Conservation (phyloP, 2,888 invertebrate species). For the Tenthredo distinguenda region DNA sequence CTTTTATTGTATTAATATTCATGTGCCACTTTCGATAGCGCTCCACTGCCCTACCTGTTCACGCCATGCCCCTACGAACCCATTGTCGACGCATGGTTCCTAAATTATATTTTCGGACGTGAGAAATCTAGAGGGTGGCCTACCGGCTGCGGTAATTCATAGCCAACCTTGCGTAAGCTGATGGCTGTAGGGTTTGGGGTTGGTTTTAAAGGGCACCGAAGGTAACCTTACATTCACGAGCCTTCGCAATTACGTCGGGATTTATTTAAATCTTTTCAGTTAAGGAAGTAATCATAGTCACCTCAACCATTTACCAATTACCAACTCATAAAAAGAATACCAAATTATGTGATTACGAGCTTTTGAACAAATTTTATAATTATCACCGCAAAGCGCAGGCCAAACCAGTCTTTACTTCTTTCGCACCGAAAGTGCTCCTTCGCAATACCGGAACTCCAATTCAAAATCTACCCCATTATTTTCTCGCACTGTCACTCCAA, state of each 20-base stretch:
- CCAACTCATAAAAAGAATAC: not conserved
- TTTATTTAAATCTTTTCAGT: constrained; percentile 6
- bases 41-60: constrained; percentile 27
- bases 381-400: not conserved
- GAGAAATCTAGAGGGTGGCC: constrained; percentile 38
- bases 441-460: no score
- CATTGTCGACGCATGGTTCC: constrained; percentile 21
- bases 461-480: not conserved
- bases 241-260: not conserved
- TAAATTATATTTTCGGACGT: constrained; percentile 42
- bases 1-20: constrained; percentile 43
- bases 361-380: not conserved
- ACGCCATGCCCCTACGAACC: not conserved
- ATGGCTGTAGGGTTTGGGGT: constrained; percentile 25
- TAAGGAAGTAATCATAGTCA: constrained; percentile 4
- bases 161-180: constrained; percentile 33
- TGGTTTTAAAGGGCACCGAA: constrained; percentile 15
- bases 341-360: not conserved
- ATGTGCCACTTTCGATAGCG: constrained; percentile 39
- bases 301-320: not conserved
- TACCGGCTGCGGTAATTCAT: constrained; percentile 38
- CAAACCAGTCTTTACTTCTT: not conserved
- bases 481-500: no score
- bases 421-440: not conserved
- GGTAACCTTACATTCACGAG: constrained; percentile 20